Base-by-base conservation (phyloP, 2,888 invertebrate species). In the Calameuta pallipes region DNA sequence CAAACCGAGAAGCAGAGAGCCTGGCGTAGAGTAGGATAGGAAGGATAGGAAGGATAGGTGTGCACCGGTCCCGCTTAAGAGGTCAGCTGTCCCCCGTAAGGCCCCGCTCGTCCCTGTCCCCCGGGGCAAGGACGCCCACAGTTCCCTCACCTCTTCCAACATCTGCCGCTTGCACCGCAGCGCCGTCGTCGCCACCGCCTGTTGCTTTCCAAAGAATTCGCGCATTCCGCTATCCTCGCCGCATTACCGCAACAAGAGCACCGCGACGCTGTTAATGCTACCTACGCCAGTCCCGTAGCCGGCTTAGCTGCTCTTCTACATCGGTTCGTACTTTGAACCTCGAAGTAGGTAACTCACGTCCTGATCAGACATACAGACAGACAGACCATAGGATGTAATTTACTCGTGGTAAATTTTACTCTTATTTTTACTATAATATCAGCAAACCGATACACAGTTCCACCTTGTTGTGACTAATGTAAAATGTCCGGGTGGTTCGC, bases 121-220 rank as follows among this genome's bases (percentile, higher is more conserved):
- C 89, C 80, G 85, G 84, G 88, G 89, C 89, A 88, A 88, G 88
- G 89, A 87, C 88, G 87, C 85, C 85, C 84, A 84, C 86, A 83
- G 87, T 88, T 85, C 87, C 85, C 86, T 88, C 84, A 85, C 85
- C 87, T 87, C 80, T 82, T 81, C 82, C 83, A 82, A 80, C 87
- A 84, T 87, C 85, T 85, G 86, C 84, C 31, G 56, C 23, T 56
- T 56, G 71, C 71, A 79, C 73, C 75, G 31, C 73, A 36, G 69
- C 70, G 76, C 78, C 75, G 75, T 76, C 56, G 75, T 35, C 31
- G 30, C 36, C 37, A 73, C n/a, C 73, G 80, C 84, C 79, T 36
- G 74, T 79, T 76, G 70, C 78, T 80, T 69, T 56, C 78, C 84
- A 78, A 85, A 85, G 86, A 85, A 85, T 84, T 86, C 83, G 82